Evolutionary conservation across 2,797 vertebrate species (phyloP).

Genomic region (Malacoctenus gilli): DNA sequence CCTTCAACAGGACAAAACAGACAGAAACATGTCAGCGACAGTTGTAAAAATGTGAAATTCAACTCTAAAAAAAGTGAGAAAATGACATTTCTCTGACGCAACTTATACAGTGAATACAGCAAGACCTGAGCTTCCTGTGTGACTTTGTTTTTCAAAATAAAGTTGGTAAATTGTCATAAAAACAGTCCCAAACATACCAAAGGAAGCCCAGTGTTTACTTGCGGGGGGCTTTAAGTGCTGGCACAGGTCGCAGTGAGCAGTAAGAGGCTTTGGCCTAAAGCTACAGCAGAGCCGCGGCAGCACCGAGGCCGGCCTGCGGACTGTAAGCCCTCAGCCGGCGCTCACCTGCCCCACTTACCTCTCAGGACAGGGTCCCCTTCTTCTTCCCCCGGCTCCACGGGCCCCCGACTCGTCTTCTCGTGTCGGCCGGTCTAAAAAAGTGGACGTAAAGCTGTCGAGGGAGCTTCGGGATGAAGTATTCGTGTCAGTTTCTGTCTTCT

Average conservation of each 20-base stretch:
- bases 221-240: conserved; percentile 53
- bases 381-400: conserved; percentile 8
- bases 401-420: background rate
- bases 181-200: too few relatives aligned
- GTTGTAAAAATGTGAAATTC: too few relatives aligned
- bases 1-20: too few relatives aligned
- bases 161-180: too few relatives aligned
- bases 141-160: too few relatives aligned
- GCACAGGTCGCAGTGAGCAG: conserved; percentile 48
- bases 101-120: too few relatives aligned
- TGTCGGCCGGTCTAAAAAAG: background rate
- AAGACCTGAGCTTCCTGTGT: too few relatives aligned
- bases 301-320: conserved; percentile 52
- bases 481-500: background rate
- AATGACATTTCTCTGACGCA: too few relatives aligned
- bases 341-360: conserved; percentile 70
- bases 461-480: background rate
- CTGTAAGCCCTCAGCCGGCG: conserved; percentile 53
- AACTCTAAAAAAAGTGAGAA: too few relatives aligned
- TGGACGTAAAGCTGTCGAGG: background rate
- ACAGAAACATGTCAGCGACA: too few relatives aligned
- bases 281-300: conserved; percentile 59
- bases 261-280: conserved; percentile 86
- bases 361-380: conserved; percentile 35
- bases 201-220: conserved; percentile 12